phyloP scores from a whole-genome alignment of 2,797 vertebrate species.

The Pseudochirops corinnae region DNA sequence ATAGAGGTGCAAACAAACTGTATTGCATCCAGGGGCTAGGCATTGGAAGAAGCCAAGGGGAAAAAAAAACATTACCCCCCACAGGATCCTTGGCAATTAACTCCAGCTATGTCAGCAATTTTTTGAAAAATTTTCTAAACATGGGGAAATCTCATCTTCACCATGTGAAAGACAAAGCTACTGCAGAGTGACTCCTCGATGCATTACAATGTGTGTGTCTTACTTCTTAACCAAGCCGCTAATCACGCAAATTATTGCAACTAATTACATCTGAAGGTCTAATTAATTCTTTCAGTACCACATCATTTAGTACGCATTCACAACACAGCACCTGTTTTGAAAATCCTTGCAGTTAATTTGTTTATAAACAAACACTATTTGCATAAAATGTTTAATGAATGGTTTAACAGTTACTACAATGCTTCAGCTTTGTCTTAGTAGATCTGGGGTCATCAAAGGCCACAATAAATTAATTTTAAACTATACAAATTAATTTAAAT shows the following conservation, averaged over 20 bases:
- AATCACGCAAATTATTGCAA: slow-evolving; percentile 99
- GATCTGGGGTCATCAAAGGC: slow-evolving; percentile 89
- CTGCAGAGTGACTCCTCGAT: slow-evolving; percentile 85
- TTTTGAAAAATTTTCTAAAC: slow-evolving; percentile 91
- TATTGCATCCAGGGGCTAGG: slow-evolving; percentile 77
- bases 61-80: slow-evolving; percentile 77
- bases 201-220: slow-evolving; percentile 94
- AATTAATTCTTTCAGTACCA: slow-evolving; percentile 99
- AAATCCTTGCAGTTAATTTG: slow-evolving; percentile 95
- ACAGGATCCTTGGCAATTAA: slow-evolving; percentile 91
- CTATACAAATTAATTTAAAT: slow-evolving; percentile 90
- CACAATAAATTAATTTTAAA: slow-evolving; percentile 91
- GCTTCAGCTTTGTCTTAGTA: slow-evolving; percentile 87
- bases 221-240: slow-evolving; percentile 97
- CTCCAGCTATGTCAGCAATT: slow-evolving; percentile 91
- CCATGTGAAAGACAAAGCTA: slow-evolving; percentile 86
- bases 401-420: slow-evolving; percentile 89
- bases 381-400: slow-evolving; percentile 97
- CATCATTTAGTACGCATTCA: slow-evolving; percentile 98
- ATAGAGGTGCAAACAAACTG: slow-evolving; percentile 82
- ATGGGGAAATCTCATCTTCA: slow-evolving; percentile 86
- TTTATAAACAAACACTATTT: slow-evolving; percentile 98
- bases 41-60: slow-evolving; percentile 79
- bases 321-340: slow-evolving; percentile 99
- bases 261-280: slow-evolving; percentile 98